Evolutionary conservation across 2,888 invertebrate genomes (phyloP), one percentile per base, ranked within the genome.

Genomic region (Tridacna crocea): DNA sequence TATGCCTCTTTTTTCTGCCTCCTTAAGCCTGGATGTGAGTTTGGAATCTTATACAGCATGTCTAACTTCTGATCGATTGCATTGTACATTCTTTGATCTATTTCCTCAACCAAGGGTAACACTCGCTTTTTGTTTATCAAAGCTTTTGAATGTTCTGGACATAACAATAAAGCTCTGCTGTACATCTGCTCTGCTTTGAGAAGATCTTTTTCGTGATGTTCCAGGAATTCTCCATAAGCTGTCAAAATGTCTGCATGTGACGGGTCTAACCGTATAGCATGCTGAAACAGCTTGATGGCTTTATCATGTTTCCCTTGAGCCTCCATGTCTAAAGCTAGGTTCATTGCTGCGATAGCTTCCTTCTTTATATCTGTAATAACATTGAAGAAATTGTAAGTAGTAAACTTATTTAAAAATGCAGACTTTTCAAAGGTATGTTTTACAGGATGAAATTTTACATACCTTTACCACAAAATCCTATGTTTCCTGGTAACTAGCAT

Each of bases 1-100:
- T 99, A 99, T 0, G 98, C 98, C 94, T 99, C 99, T 93, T 97
- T 97, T 92, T 98, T 98, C 6, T 98, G 97, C 91, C 98, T 96
- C 75, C 97, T 96, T 88, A 99, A 95, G 10, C 98, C 97, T 0
- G 97, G 96, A 94, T 97, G 97, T 61, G 96, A 96, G 86, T 97
- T 96, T 24, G 98, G 97, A 91, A 98, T 97, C 8, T 96, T 96
- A 27, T 97, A 96, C 12, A 99, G 95, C 24, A 96, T 96, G 92
- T 97, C 97, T 80, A 98, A 96, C 94, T 98, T 98, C 65, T 96
- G 96, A 92, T 99, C 98, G 85, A 98, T 97, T 87, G 96, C 88
- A 85, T 96, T 95, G 86, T 98, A 96, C 94, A 97, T 96, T 88
- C 96, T 96, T 90, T 97, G 96, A 94, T 99, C 99, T 84, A 99